Evolutionary conservation across 2,888 invertebrate species (phyloP).

Genomic region (Leptopterna dolabrata): DNA sequence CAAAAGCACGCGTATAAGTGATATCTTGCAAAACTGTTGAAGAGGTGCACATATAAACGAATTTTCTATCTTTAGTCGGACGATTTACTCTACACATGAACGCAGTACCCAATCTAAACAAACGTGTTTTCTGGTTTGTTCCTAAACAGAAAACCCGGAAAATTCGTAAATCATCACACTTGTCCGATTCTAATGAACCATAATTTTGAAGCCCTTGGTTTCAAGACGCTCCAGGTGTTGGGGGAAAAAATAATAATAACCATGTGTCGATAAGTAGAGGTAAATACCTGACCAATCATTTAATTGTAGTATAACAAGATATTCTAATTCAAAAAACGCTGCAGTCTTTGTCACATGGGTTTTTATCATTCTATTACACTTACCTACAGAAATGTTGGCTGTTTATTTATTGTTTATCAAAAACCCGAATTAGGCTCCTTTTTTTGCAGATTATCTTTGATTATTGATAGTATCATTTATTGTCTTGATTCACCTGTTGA

Average conservation of each 20-base stretch:
- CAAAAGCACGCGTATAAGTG: constrained; percentile 18
- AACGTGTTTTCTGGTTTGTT: neutral
- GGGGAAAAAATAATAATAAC: neutral
- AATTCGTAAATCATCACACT: neutral
- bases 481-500: no score
- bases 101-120: neutral
- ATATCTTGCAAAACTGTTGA: neutral
- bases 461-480: no score
- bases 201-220: neutral
- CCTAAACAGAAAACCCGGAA: neutral
- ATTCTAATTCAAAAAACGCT: no score
- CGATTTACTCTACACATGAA: constrained; percentile 6
- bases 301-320: no score
- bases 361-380: no score
- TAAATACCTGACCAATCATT: no score
- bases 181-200: neutral
- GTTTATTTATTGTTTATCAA: no score
- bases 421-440: no score
- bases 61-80: neutral
- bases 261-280: neutral
- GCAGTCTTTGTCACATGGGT: no score
- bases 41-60: constrained; percentile 15
- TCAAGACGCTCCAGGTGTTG: neutral
- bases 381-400: no score
- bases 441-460: no score